A percentile compares a stretch with the other conserved stretches of the same genome.
Evolutionary conservation across 2,888 invertebrate genomes (phyloP).

Genomic region (Cantharis lateralis): DNA sequence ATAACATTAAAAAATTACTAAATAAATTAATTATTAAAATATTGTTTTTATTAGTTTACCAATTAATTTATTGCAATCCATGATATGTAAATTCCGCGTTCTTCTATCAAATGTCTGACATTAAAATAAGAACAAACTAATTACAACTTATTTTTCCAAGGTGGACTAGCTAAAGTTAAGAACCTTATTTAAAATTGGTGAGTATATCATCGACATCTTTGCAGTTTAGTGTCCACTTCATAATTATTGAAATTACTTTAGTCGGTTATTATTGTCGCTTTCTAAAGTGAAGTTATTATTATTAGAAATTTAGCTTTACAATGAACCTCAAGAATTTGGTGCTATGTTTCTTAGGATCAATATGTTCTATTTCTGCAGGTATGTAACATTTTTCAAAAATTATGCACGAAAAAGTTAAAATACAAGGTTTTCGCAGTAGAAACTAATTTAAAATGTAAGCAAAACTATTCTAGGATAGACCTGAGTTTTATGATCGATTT

Average conservation of each 20-base stretch:
- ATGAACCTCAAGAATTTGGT: not conserved
- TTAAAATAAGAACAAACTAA: not conserved
- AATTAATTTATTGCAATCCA: not conserved
- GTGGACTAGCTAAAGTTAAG: constrained; percentile 1
- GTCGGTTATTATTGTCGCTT: not conserved
- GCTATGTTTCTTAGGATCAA: not conserved
- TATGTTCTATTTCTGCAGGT: constrained; percentile 3
- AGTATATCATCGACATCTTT: not conserved
- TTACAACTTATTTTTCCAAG: constrained; percentile 1
- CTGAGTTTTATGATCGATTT: no score
- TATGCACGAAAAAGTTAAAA: no score
- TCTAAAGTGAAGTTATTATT: not conserved
- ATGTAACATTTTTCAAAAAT: not conserved
- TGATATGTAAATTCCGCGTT: not conserved
- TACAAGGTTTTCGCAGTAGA: no score
- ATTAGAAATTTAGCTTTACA: not conserved
- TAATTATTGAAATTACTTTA: not conserved
- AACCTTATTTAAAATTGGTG: not conserved
- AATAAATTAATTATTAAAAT: not conserved
- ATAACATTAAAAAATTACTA: not conserved
- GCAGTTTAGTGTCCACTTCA: not conserved
- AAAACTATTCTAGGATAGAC: no score
- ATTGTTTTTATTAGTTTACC: not conserved
- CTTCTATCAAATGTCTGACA: not conserved
- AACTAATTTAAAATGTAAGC: no score